A percentile compares a stretch with the other conserved stretches of the same genome.
Conservation (phyloP, 1,140 invertebrate species). For the Subanguina moxae region DNA sequence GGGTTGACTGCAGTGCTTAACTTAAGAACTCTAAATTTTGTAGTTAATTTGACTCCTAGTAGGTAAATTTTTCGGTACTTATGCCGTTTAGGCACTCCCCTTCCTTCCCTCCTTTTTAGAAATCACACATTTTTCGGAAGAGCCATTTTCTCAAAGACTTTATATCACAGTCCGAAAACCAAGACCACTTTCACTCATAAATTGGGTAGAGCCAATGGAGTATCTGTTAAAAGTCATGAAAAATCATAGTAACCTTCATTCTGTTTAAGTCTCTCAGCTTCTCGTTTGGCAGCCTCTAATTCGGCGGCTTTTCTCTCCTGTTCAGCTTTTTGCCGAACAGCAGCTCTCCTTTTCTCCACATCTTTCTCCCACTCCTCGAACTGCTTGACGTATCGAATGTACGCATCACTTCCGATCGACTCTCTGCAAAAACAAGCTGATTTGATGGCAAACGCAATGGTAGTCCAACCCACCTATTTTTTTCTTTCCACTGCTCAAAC, state of each 20-base stretch:
- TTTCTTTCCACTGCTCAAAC: constrained; percentile 53
- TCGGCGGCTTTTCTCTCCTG: constrained; percentile 22
- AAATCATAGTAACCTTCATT: background rate
- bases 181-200: no score
- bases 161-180: no score
- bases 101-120: no score
- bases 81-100: no score
- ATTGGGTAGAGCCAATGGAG: no score
- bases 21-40: no score
- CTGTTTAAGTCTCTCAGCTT: background rate
- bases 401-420: constrained; percentile 48
- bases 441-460: background rate
- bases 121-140: no score
- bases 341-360: constrained; percentile 44
- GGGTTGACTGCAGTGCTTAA: no score
- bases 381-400: constrained; percentile 48
- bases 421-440: constrained; percentile 34
- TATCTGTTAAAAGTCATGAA: no score
- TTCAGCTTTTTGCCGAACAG: constrained; percentile 40
- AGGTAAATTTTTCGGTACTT: no score
- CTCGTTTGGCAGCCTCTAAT: constrained; percentile 13
- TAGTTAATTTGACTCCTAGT: no score
- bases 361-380: constrained; percentile 51
- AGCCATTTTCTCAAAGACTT: no score
- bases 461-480: constrained; percentile 32